phyloP scores from a whole-genome alignment of 2,797 vertebrate genomes.

The Babyrousa celebensis region DNA sequence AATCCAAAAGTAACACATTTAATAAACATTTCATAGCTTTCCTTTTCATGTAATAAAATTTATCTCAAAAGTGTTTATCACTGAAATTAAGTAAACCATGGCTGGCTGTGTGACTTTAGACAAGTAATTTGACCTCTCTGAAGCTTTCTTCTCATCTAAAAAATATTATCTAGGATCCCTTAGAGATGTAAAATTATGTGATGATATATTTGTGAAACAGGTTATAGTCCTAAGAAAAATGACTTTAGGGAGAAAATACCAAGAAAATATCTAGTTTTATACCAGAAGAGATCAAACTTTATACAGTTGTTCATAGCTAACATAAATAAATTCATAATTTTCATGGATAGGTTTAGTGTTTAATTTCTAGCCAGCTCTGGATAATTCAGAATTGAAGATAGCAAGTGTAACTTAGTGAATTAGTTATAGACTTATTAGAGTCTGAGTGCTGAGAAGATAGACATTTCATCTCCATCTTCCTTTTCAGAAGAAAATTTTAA shows the following conservation, averaged over 20 bases:
- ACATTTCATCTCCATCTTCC: constrained; percentile 17
- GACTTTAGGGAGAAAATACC: background rate
- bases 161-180: background rate
- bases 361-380: background rate
- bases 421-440: background rate
- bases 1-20: constrained; percentile 7
- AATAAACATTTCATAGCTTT: background rate
- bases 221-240: constrained; percentile 39
- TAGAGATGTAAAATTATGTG: background rate
- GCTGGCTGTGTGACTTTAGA: background rate
- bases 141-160: constrained; percentile 29
- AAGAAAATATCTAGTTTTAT: background rate
- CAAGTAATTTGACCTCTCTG: constrained; percentile 11
- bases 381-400: constrained; percentile 44
- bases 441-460: background rate
- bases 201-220: background rate
- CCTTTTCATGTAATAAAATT: constrained; percentile 42
- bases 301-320: constrained; percentile 8
- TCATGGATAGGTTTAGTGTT: constrained; percentile 1
- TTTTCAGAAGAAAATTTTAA: constrained; percentile 30
- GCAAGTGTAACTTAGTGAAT: background rate
- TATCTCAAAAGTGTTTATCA: constrained; percentile 2
- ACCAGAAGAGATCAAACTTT: background rate
- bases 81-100: constrained; percentile 35
- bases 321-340: background rate